Evolutionary conservation across 2,797 vertebrate species (phyloP), one percentile per base, ranked within the genome.

Genomic region (Petrocephalus schoutedeni): DNA sequence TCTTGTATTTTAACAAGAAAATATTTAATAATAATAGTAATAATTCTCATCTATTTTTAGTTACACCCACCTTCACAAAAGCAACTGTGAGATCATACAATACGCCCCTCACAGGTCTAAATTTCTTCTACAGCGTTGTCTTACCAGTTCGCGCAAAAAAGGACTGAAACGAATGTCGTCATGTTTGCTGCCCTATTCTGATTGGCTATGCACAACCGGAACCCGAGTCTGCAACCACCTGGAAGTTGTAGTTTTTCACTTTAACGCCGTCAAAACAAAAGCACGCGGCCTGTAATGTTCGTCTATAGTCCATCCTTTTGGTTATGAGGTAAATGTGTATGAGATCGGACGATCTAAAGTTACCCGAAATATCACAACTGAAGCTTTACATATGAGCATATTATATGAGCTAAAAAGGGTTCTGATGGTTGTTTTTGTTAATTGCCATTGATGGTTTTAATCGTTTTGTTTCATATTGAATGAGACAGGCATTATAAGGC

Each of bases 31-130:
- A 6, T 9, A 53, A 19, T 83, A 28, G 28, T 28, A 3, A 85
- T 4, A 53, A 12, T n/a, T 12, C 12, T 9, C 9, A 23, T 0
- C 16, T 67, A 86, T 51, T 36, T 86, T 53, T 49, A 86, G 28
- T 86, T 10, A 59, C 89, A 94, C 95, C 92, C 93, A 94, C 95
- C 94, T 94, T 93, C 1, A 91, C 90, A 82, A 88, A 36, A 23
- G 80, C 86, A 89, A 88, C 86, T 90, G 85, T 82, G 85, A 2
- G 61, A 87, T 89, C 84, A 56, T 71, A 71, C 82, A 54, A 19
- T 49, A 88, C 88, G 89, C 56, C 87, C 10, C 88, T 90, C 82
- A 86, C 93, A 83, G 80, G n/a, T 90, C 89, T 91, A 89, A 92
- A 89, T 90, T 58, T 89, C 89, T 93, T 9, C 88, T 89, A 53